phyloP scores from a whole-genome alignment of 1,140 invertebrate species.

The Apolygus lucorum region DNA sequence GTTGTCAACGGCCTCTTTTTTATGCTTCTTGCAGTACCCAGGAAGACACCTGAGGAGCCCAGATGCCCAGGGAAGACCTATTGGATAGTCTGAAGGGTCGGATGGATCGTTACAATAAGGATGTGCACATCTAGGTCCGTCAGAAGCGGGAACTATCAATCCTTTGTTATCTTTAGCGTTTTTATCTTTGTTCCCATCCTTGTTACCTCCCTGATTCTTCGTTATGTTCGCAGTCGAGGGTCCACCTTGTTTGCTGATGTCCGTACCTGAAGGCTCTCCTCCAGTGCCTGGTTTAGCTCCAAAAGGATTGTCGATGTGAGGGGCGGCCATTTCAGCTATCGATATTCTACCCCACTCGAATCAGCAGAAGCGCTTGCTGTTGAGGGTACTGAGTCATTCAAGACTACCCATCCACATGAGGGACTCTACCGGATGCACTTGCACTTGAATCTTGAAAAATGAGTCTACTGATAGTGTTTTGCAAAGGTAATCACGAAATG shows the following conservation, averaged over 20 bases:
- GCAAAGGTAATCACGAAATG: too few relatives aligned
- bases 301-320: not conserved
- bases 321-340: not conserved
- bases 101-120: not conserved
- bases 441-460: too few relatives aligned
- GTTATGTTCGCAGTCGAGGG: too few relatives aligned
- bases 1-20: not conserved
- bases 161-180: not conserved
- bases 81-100: not conserved
- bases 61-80: not conserved
- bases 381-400: too few relatives aligned
- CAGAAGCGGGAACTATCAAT: not conserved
- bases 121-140: not conserved
- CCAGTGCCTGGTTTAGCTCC: not conserved
- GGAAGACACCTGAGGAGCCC: not conserved
- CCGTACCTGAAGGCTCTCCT: not conserved
- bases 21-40: slow-evolving; percentile 2
- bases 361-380: too few relatives aligned
- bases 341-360: too few relatives aligned
- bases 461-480: too few relatives aligned
- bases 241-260: too few relatives aligned
- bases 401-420: too few relatives aligned
- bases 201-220: not conserved
- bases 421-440: too few relatives aligned
- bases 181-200: not conserved